Base-by-base conservation (phyloP, 2,888 invertebrate genomes). In the Germaria angustata region DNA sequence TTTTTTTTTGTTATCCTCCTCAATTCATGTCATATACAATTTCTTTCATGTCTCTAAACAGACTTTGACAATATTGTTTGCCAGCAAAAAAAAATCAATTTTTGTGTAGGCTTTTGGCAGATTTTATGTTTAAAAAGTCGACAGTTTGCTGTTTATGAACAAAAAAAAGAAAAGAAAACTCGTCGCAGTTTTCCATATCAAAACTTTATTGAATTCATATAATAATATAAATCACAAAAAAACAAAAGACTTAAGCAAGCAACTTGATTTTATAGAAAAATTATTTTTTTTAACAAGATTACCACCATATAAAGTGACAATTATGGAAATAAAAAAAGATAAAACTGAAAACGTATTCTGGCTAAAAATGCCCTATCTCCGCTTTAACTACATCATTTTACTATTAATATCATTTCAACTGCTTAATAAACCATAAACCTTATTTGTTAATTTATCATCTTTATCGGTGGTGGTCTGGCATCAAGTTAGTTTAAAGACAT, bases 51-150 rank as follows among this genome's bases (percentile, higher is more conserved):
- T 17, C 24, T 66, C 66, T 57, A 36, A 57, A 66, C 65, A 24
- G 57, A 66, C 13, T 75, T 57, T 75, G 65, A 75, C 75, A 75
- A 75, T 57, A 75, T 66, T 66, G 53, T 55, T 75, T 6, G 55
- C 17, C 44, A 55, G 8, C 22, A 39, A 39, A 9, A 7, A 24
- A 51, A 76, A 65, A 57, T 71, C 65, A 76, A 61, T 63, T 63
- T 81, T 78, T 73, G 81, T 81, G 81, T 81, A 77, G 81, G 81
- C 68, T 81, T 76, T 22, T 24, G 7, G 2, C 11, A 24, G 51
- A 7, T 36, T 6, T 22, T 44, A 11, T 65, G n/a, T 65, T 34
- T 46, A 61, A 61, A 55, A 11, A 15, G 1, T 36, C 39, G 24
- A 36, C 66, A 66, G 39, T 36, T 49, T 51, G 28, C 13, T 51